These are phyloP conservation scores for Chionomys nivalis DNA, from an alignment of 2,113 vertebrate species.

Conservation along the genomic window DNA sequence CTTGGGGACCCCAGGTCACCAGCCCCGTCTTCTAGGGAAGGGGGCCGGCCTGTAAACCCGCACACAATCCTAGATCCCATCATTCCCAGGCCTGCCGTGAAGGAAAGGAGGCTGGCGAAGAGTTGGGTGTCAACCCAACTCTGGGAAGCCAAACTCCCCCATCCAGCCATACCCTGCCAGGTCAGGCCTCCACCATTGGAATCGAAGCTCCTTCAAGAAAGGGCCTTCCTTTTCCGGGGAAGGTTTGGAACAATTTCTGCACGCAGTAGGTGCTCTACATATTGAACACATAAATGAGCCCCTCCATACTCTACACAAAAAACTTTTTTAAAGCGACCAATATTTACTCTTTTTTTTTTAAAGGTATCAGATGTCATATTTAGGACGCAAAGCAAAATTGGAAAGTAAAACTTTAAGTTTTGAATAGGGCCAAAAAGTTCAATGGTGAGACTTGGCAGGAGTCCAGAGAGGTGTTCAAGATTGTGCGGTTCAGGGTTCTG, in stretches of 20 bases:
- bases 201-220: background rate
- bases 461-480: background rate
- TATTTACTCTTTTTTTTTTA: background rate
- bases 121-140: background rate
- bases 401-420: constrained; percentile 18
- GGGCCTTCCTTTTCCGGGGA: background rate
- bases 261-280: background rate
- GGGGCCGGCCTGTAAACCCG: background rate
- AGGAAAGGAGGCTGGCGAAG: background rate
- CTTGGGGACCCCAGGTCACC: background rate
- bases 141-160: background rate
- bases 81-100: background rate
- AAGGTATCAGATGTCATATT: background rate
- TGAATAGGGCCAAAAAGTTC: background rate
- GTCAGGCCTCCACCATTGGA: background rate
- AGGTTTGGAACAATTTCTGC: background rate
- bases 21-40: no score
- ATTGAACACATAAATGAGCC: background rate
- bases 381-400: background rate
- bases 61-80: background rate
- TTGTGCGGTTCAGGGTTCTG: background rate
- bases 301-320: background rate
- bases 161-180: background rate
- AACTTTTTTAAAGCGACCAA: background rate
- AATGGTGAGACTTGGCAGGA: background rate